Evolutionary conservation across 2,888 invertebrate species (phyloP), one percentile per base, ranked within the genome.

Genomic region (Entomobrya multifasciata): DNA sequence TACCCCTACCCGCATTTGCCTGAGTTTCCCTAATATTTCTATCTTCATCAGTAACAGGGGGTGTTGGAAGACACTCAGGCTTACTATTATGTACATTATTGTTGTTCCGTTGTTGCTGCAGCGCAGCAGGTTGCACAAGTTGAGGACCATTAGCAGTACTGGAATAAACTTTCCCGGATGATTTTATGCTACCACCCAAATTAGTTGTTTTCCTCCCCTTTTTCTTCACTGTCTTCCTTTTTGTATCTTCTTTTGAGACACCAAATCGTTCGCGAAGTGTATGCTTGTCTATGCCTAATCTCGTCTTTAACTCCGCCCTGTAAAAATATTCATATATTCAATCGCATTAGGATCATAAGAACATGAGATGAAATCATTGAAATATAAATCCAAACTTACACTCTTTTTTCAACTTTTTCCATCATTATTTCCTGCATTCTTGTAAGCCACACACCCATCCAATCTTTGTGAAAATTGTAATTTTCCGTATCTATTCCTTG

Each of bases 401-500:
- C 95, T 85, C 95, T 94, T 17, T 93, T 93, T 81, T 94, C 94
- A 4, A 96, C 92, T 91, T 96, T 95, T 15, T 94, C 94, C 36
- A 94, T 94, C 91, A 96, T 96, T 8, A 97, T 92, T 89, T 96
- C 96, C 81, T 95, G 95, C 95, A 97, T 96, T 13, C 96, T 94
- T 86, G 94, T 94, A 91, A 96, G 96, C 97, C 97, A 97, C 92
- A 95, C 97, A 76, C 94, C 93, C 78, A 97, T 96, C 97, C 97
- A 97, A 91, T 97, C 97, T 0, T 96, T 96, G 91, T 97, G 97
- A 92, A 96, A 97, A 92, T 97, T 97, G 92, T 97, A 95, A 89
- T 95, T 95, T 44, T 95, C 94, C 0, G 96, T 95, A 92, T 97
- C 96, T 92, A 95, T 95, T 72, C 95, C 95, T 92, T 95, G 95